Evolutionary conservation across 2,797 vertebrate species (phyloP).

Genomic region (Petrocephalus schoutedeni): DNA sequence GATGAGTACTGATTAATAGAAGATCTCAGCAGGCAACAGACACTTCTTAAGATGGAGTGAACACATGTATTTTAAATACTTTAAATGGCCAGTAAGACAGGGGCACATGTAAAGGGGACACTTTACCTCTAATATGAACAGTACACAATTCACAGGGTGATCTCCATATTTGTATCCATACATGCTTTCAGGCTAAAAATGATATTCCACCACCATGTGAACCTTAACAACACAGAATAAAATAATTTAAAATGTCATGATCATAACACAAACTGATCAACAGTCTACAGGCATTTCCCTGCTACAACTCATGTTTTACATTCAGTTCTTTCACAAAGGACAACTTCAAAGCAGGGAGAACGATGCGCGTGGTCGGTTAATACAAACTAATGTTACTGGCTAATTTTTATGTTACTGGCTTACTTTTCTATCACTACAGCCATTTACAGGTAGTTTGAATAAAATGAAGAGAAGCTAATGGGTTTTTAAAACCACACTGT

Average conservation of each 20-base stretch:
- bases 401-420: background rate
- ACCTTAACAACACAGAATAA: background rate
- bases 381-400: slow-evolving; percentile 9
- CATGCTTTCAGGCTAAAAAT: background rate
- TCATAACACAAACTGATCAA: slow-evolving; percentile 47
- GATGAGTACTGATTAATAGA: background rate
- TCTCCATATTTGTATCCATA: background rate
- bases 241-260: slow-evolving; percentile 29
- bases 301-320: background rate
- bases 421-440: background rate
- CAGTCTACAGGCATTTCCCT: slow-evolving; percentile 37
- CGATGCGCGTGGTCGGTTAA: background rate
- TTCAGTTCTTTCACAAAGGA: slow-evolving; percentile 8
- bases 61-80: slow-evolving; percentile 2
- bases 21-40: background rate
- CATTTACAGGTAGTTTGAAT: background rate
- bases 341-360: background rate
- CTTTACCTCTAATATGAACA: background rate
- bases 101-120: background rate
- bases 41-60: background rate
- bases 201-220: background rate
- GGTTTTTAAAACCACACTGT: background rate
- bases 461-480: background rate
- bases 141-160: background rate
- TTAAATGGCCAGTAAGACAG: background rate